Evolutionary conservation across 35 echinoderm and acorn worm genomes (phyloP), one percentile per base, ranked within the genome.

Genomic region (Lytechinus variegatus): DNA sequence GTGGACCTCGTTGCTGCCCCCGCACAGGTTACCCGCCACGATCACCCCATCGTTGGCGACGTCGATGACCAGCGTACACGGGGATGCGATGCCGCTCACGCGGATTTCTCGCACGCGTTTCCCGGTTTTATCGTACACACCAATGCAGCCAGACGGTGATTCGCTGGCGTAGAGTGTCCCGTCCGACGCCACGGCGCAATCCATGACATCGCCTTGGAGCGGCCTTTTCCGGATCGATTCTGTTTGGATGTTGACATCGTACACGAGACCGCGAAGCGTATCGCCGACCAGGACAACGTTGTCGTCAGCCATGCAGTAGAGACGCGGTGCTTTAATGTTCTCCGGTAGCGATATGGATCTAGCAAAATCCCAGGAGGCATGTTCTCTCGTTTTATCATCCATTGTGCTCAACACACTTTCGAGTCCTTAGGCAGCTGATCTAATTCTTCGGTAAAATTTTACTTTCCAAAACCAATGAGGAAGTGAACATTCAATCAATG

Each of bases 121-220:
- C 10, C 88, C 88, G 13, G 33, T 44, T 2, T 90, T 54, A 54
- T 6, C 88, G 28, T 52, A 52, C 88, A 90, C 29, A 8, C 29
- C 88, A 54, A 90, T 90, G 52, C 88, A 54, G 5, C 88, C 88
- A 9, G 88, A 52, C 27, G 28, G 29, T 21, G 52, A 90, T 12
- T 90, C 88, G 28, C 88, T 90, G 28, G 88, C 88, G 16, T 52
- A 52, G 88, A 90, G 88, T 21, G 88, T 90, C 16, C 88, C 88
- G 52, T 90, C 88, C 16, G 28, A 16, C n/a, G 66, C 8, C 9
- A 29, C 5, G 9, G 88, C 28, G 52, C 88, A 90, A 90, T 90
- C 88, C 88, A 90, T 54, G 8, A 90, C 52, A 54, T 90, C 29
- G 3, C 88, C 88, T 33, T 90, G 29, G 2, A 90, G 10, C 0